These are phyloP conservation scores for Aleiodes testaceus DNA, from an alignment of 2,888 invertebrate genomes.

Conservation along the genomic window DNA sequence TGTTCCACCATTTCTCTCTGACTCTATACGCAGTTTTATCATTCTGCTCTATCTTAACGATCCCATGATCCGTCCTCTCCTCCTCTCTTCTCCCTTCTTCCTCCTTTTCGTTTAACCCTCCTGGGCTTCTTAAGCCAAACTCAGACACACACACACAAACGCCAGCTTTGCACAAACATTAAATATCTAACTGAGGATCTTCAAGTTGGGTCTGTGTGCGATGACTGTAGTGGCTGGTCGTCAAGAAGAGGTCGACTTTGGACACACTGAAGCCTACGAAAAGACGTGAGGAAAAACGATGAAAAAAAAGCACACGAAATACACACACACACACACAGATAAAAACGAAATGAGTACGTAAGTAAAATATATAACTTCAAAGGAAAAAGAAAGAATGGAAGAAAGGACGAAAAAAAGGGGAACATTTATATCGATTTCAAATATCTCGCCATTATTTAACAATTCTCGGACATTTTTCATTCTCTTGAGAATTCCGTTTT, in stretches of 20 bases:
- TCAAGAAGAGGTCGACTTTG: constrained; percentile 46
- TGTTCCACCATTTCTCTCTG: constrained; percentile 28
- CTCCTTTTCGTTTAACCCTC: constrained; percentile 40
- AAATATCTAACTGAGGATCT: constrained; percentile 31
- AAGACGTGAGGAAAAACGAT: constrained; percentile 48
- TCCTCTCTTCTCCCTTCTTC: constrained; percentile 57
- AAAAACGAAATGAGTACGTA: constrained; percentile 8
- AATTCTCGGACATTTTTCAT: constrained; percentile 25
- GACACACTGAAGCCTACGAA: constrained; percentile 45
- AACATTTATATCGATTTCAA: constrained; percentile 21
- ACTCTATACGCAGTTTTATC: constrained; percentile 52
- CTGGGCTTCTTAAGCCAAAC: constrained; percentile 13
- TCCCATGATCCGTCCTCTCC: constrained; percentile 61
- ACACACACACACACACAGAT: constrained; percentile 15
- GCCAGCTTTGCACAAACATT: constrained; percentile 31
- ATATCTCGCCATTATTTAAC: constrained; percentile 27
- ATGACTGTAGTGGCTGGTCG: constrained; percentile 14
- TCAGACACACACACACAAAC: constrained; percentile 38
- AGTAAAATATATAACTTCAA: constrained; percentile 26
- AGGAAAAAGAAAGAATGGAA: not conserved
- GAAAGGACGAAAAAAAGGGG: not conserved
- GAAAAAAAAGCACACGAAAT: constrained; percentile 38
- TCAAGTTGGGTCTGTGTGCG: not conserved
- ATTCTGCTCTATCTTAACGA: constrained; percentile 63
- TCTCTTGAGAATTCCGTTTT: not conserved